Evolutionary conservation across 2,888 invertebrate species (phyloP).

Genomic region (Acanthosepion pharaonis): DNA sequence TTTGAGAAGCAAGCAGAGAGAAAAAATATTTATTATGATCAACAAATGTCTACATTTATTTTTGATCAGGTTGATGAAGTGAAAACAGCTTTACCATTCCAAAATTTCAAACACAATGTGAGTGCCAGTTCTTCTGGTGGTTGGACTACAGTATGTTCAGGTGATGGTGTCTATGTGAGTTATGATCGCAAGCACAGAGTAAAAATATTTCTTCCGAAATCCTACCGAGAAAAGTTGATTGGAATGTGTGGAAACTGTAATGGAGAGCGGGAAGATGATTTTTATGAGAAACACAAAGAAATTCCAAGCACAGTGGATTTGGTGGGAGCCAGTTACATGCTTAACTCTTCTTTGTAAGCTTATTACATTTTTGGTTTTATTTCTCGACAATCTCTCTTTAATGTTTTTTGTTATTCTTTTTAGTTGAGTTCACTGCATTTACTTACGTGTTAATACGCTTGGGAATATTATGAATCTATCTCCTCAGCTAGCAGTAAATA

Average conservation of each 20-base stretch:
- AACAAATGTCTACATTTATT: neutral
- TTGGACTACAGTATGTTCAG: constrained; percentile 37
- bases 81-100: constrained; percentile 25
- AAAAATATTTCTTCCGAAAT: constrained; percentile 37
- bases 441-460: no score
- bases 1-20: no score
- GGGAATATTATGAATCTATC: no score
- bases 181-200: constrained; percentile 42
- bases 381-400: no score
- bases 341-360: constrained; percentile 6
- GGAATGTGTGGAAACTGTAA: constrained; percentile 40
- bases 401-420: no score
- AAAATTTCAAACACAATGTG: neutral
- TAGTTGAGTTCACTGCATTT: no score
- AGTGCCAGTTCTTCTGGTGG: neutral
- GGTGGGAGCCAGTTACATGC: constrained; percentile 20
- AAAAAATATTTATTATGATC: no score
- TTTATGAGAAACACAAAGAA: neutral
- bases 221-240: neutral
- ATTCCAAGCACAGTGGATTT: neutral
- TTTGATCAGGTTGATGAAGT: constrained; percentile 33
- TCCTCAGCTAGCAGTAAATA: no score
- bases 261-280: neutral
- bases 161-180: neutral
- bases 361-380: no score